Percentiles rank a stretch among this genome's conserved stretches.
Evolutionary conservation across 2,113 vertebrate species (phyloP).

Genomic region (Microcebus murinus): DNA sequence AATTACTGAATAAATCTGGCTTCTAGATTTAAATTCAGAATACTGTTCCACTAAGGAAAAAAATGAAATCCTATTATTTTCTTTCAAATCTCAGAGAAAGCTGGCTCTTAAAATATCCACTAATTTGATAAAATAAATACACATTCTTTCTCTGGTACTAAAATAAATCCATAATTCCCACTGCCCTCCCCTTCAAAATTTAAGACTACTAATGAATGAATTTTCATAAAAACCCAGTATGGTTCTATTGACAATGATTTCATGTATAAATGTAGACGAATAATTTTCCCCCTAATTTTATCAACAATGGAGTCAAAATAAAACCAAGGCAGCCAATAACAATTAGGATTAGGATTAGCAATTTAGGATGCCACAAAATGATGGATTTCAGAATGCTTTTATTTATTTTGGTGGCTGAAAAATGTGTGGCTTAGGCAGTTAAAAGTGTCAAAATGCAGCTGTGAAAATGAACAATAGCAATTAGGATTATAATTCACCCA

Average conservation of each 20-base stretch:
- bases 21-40: conserved; percentile 35
- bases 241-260: conserved; percentile 16
- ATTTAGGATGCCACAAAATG: conserved; percentile 64
- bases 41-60: neutral
- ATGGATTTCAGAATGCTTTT: conserved; percentile 77
- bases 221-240: conserved; percentile 47
- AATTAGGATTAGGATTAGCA: neutral
- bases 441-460: conserved; percentile 74
- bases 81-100: conserved; percentile 27
- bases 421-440: conserved; percentile 58
- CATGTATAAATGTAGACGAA: conserved; percentile 25
- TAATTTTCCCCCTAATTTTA: conserved; percentile 22
- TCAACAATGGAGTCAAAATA: conserved; percentile 60
- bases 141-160: conserved; percentile 20
- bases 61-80: conserved; percentile 36
- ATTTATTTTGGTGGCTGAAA: conserved; percentile 78
- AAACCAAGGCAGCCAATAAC: conserved; percentile 50
- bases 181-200: neutral
- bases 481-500: conserved; percentile 75
- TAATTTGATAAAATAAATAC: conserved; percentile 13
- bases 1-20: conserved; percentile 22
- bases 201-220: conserved; percentile 34
- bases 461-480: conserved; percentile 75
- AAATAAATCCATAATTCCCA: conserved; percentile 27
- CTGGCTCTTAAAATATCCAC: conserved; percentile 24